phyloP scores from a whole-genome alignment of 2,113 vertebrate genomes.

The Myiagra hebetior region DNA sequence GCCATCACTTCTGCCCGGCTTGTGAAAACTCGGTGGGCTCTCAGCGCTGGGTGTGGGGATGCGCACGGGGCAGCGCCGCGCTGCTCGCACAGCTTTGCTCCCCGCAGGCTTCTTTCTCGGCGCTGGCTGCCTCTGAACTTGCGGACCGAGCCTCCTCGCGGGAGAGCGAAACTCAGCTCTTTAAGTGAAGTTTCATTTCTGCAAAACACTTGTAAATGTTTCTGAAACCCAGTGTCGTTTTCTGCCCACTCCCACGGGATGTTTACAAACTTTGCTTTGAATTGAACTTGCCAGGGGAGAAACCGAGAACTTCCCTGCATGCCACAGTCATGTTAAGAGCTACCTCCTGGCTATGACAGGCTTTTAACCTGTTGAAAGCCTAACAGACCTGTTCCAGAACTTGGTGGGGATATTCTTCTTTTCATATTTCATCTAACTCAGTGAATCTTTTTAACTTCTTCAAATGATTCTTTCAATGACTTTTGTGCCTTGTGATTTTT shows the following conservation, averaged over 20 bases:
- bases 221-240: not conserved
- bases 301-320: not conserved
- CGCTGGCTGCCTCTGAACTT: not conserved
- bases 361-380: not conserved
- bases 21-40: accelerated
- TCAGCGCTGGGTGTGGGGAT: not conserved
- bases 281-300: not conserved
- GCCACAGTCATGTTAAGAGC: not conserved
- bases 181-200: not conserved
- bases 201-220: not conserved
- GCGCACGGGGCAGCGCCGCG: accelerated
- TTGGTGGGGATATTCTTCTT: not conserved
- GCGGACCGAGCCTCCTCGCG: not conserved
- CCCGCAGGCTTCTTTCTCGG: not conserved
- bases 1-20: not conserved
- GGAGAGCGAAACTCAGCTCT: not conserved
- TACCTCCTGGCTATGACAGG: not conserved
- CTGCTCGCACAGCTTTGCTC: not conserved
- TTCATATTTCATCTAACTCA: not conserved
- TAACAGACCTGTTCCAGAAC: not conserved
- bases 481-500: not conserved
- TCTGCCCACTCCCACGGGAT: not conserved
- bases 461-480: not conserved
- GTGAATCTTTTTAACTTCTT: not conserved
- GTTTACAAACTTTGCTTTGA: constrained; percentile 9